Evolutionary conservation across 2,888 invertebrate species (phyloP).

Genomic region (Cataglyphis altisquamis): DNA sequence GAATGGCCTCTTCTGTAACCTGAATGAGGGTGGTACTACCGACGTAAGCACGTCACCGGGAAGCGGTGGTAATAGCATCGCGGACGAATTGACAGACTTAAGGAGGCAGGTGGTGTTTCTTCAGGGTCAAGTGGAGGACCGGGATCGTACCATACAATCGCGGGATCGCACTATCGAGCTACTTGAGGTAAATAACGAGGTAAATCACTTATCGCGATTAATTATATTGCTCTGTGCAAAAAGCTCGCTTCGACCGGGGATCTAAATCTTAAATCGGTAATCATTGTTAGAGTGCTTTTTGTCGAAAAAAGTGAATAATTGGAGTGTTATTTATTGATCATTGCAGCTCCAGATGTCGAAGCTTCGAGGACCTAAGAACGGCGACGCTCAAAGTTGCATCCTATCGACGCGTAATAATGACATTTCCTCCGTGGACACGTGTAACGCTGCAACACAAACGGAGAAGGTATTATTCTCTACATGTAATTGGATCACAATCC

Average conservation of each 20-base stretch:
- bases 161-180: slow-evolving; percentile 93
- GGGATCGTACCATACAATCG: slow-evolving; percentile 92
- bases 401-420: slow-evolving; percentile 85
- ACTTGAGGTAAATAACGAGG: slow-evolving; percentile 87
- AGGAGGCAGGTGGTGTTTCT: slow-evolving; percentile 93
- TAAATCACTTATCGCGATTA: slow-evolving; percentile 40
- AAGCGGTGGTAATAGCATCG: slow-evolving; percentile 80
- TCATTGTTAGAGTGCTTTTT: not conserved
- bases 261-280: not conserved
- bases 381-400: slow-evolving; percentile 76
- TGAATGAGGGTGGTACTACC: slow-evolving; percentile 86
- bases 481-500: not conserved
- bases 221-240: not conserved
- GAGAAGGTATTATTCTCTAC: slow-evolving; percentile 89
- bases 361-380: slow-evolving; percentile 79
- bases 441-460: slow-evolving; percentile 95
- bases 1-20: slow-evolving; percentile 90
- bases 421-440: slow-evolving; percentile 88
- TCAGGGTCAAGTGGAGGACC: slow-evolving; percentile 95
- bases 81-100: slow-evolving; percentile 91
- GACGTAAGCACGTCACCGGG: slow-evolving; percentile 87
- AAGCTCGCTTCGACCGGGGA: slow-evolving; percentile 14
- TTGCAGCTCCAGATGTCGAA: slow-evolving; percentile 82
- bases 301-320: not conserved
- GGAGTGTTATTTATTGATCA: not conserved